Conservation (phyloP, 1,140 invertebrate species). For the Drosophila asahinai region DNA sequence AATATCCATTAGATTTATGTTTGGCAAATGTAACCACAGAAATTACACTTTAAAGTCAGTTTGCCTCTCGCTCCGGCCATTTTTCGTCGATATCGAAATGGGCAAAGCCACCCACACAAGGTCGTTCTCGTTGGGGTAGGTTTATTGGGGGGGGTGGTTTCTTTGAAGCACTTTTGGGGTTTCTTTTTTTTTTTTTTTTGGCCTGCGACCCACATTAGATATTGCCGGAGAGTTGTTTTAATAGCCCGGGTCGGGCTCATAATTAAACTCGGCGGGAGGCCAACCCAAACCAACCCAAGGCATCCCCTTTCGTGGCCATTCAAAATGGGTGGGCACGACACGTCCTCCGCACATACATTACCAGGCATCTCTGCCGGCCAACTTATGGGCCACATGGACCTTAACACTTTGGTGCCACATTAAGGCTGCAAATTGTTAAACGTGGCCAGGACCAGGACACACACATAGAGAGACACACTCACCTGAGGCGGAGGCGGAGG, state of each 20-base stretch:
- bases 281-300: not conserved
- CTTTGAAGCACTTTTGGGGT: not conserved
- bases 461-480: not conserved
- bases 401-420: slow-evolving; percentile 81
- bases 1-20: slow-evolving; percentile 83
- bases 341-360: slow-evolving; percentile 74
- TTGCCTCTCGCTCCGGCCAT: slow-evolving; percentile 48
- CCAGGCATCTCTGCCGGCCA: slow-evolving; percentile 58
- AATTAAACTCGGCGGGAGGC: slow-evolving; percentile 58
- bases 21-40: slow-evolving; percentile 81
- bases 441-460: slow-evolving; percentile 46
- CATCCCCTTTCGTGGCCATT: slow-evolving; percentile 19
- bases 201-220: slow-evolving; percentile 58
- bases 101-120: slow-evolving; percentile 9
- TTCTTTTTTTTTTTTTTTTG: not conserved
- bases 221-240: slow-evolving; percentile 70
- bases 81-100: slow-evolving; percentile 78
- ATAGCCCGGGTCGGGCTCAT: slow-evolving; percentile 74
- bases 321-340: slow-evolving; percentile 60
- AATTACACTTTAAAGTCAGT: slow-evolving; percentile 78
- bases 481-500: slow-evolving; percentile 5
- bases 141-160: not conserved
- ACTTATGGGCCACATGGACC: slow-evolving; percentile 76
- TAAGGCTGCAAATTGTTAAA: slow-evolving; percentile 80
- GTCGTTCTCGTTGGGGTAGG: slow-evolving; percentile 19